phyloP scores from a whole-genome alignment of 2,113 vertebrate genomes.

The Pseudopodoces humilis region DNA sequence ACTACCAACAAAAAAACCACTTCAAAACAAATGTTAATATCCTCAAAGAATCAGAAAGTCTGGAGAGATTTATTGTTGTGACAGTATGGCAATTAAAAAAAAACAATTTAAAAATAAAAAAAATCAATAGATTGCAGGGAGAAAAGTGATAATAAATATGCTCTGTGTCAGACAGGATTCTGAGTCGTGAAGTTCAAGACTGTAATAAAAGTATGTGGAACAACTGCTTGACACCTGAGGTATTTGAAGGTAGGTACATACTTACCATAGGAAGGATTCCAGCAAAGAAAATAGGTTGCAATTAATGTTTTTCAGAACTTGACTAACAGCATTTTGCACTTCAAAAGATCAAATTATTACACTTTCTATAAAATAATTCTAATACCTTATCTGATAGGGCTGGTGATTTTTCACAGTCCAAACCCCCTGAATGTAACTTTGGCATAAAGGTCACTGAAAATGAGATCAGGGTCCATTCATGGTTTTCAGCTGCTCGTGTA shows the following conservation, averaged over 20 bases:
- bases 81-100: neutral
- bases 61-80: neutral
- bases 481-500: neutral
- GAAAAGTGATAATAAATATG: neutral
- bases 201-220: neutral
- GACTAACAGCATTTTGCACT: neutral
- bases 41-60: neutral
- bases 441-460: neutral
- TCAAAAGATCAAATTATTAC: neutral
- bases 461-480: neutral
- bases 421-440: neutral
- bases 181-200: neutral
- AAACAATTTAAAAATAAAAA: neutral
- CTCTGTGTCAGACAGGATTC: neutral
- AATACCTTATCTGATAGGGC: neutral
- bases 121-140: neutral
- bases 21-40: slow-evolving; percentile 3
- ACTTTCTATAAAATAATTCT: neutral
- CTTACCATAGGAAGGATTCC: neutral
- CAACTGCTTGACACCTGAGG: neutral
- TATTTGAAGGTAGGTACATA: neutral
- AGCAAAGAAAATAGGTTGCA: neutral
- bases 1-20: neutral
- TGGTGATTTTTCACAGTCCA: neutral
- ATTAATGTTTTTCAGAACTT: neutral